Percentiles rank a stretch among this genome's conserved stretches.
phyloP scores from a whole-genome alignment of 2,888 invertebrate species.

The Stenoptilia bipunctidactyla region DNA sequence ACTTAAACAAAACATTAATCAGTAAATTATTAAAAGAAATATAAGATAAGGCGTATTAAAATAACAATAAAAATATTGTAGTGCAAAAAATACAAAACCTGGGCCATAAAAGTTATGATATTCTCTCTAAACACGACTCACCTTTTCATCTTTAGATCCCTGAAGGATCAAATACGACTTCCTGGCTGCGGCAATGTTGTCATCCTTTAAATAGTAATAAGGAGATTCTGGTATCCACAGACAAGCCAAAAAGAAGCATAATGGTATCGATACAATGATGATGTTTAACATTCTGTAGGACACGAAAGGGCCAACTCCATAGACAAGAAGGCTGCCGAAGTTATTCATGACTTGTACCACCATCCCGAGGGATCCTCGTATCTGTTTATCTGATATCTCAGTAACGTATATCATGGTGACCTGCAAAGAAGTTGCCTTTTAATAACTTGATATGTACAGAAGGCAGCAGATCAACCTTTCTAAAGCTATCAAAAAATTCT shows the following conservation, averaged over 20 bases:
- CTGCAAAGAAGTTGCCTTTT: slow-evolving; percentile 31
- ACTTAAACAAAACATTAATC: no score
- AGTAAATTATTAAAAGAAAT: no score
- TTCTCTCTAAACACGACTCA: no score
- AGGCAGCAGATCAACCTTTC: no score
- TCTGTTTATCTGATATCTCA: slow-evolving; percentile 65
- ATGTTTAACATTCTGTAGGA: slow-evolving; percentile 53
- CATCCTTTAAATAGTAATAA: slow-evolving; percentile 70
- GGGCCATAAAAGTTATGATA: no score
- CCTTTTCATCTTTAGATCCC: slow-evolving; percentile 50
- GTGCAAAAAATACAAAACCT: no score
- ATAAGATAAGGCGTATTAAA: no score
- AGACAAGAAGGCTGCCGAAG: slow-evolving; percentile 50
- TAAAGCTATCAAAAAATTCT: no score
- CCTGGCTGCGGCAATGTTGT: slow-evolving; percentile 52
- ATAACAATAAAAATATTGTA: no score
- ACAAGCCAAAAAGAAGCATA: slow-evolving; percentile 56
- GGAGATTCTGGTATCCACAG: slow-evolving; percentile 74
- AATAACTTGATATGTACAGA: no score
- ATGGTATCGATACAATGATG: slow-evolving; percentile 53
- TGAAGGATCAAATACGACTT: slow-evolving; percentile 51
- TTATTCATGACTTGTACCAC: slow-evolving; percentile 61
- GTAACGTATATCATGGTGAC: slow-evolving; percentile 64
- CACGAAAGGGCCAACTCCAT: slow-evolving; percentile 59
- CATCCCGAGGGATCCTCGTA: slow-evolving; percentile 59